Base-by-base conservation (phyloP, 2,797 vertebrate genomes). In the Karalla daura region DNA sequence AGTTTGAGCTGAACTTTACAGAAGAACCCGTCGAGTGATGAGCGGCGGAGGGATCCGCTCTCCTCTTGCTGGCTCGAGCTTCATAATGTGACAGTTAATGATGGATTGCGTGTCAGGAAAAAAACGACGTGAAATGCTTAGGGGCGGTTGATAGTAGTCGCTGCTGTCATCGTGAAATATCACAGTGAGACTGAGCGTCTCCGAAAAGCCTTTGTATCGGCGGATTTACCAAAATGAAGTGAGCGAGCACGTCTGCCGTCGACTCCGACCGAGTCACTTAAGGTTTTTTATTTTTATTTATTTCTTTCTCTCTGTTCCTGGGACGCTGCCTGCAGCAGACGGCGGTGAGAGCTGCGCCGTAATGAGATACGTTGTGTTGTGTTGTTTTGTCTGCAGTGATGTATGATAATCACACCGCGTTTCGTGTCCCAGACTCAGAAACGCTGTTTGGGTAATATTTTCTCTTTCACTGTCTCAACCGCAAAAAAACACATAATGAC, bases 151-250 rank as follows among this genome's bases (percentile, higher is more conserved):
- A 68, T 72, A 55, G 79, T 65, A 51, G 77, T 50, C 58, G 78
- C 60, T 70, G 76, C 77, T 84, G 81, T 88, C 83, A 75, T 21
- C 13, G 52, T 83, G 73, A 88, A 83, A 84, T 75, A 84, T 83
- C 41, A 39, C 61, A 39, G n/a, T 4, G 39, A 71, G 73, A 39
- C 35, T 28, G 47, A 3, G 5, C 33, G 15, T 65, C 44, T 63
- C 37, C 35, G 25, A 58, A 52, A 77, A 83, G 47, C 25, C 52
- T 50, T 23, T 35, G 52, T 51, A 47, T 68, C 25, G 55, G 46
- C 43, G 50, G 61, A 45, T 75, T 77, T 63, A 62, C 50, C n/a
- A 66, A 74, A 45, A 46, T 40, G 47, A 67, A 80, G 63, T 23
- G 58, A 75, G 43, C 43, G 63, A 70, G 61, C 55, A n/a, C 55